Evolutionary conservation across 1,140 invertebrate species (phyloP).

Genomic region (Diuraphis noxia): DNA sequence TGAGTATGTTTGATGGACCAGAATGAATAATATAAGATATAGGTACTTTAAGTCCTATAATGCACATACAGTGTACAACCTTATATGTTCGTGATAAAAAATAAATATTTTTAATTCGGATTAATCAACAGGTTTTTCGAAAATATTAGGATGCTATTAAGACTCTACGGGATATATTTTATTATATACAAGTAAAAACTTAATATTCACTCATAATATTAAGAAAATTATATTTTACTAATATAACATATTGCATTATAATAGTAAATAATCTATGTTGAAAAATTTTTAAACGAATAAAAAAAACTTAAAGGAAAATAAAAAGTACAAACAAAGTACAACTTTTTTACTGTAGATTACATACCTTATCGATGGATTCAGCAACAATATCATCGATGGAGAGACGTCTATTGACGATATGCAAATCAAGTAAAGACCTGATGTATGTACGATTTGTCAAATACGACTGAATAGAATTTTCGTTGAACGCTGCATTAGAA

Average conservation of each 20-base stretch:
- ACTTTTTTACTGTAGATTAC: not conserved
- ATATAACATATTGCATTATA: not conserved
- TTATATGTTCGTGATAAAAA: not conserved
- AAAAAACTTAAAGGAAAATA: not conserved
- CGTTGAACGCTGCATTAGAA: slow-evolving; percentile 80
- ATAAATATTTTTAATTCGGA: not conserved
- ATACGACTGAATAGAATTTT: slow-evolving; percentile 71
- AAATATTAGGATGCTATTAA: not conserved
- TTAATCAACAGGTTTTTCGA: not conserved
- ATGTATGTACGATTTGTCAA: slow-evolving; percentile 65
- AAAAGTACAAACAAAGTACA: not conserved
- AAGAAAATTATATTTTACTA: not conserved
- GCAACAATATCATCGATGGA: slow-evolving; percentile 45
- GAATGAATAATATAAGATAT: not conserved
- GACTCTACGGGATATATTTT: not conserved
- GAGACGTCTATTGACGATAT: slow-evolving; percentile 68
- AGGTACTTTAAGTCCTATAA: not conserved
- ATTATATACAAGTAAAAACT: not conserved
- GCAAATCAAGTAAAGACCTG: slow-evolving; percentile 77
- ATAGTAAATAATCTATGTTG: not conserved
- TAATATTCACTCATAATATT: no score
- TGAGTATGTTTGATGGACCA: no score
- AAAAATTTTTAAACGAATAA: not conserved
- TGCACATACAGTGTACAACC: not conserved
- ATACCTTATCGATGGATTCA: slow-evolving; percentile 36